Conservation (phyloP, 2,113 vertebrate species). For the Isurus oxyrinchus region DNA sequence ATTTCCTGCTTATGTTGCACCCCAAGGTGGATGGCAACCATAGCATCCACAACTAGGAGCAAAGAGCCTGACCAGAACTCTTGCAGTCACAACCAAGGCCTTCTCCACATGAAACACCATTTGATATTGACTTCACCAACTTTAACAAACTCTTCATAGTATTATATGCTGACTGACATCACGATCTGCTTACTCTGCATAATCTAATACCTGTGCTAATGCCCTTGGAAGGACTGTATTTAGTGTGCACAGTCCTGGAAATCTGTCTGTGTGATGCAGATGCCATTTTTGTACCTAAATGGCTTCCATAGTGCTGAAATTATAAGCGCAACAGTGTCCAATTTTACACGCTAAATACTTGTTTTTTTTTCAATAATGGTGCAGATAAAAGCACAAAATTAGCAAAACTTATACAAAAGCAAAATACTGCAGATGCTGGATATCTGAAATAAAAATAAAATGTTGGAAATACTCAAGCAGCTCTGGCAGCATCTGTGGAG, state of each 20-base stretch:
- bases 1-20: too few relatives aligned
- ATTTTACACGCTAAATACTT: not conserved
- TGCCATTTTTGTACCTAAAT: too few relatives aligned
- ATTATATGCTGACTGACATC: not conserved
- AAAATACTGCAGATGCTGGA: not conserved
- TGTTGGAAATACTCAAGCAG: not conserved
- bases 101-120: too few relatives aligned
- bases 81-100: too few relatives aligned
- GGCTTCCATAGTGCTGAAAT: not conserved
- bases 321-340: not conserved
- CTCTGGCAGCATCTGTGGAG: not conserved
- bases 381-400: not conserved
- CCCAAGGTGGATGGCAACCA: too few relatives aligned
- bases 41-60: too few relatives aligned
- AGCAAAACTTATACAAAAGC: not conserved
- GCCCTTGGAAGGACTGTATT: not conserved
- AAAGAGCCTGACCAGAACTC: too few relatives aligned
- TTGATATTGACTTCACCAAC: too few relatives aligned
- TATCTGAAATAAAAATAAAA: not conserved
- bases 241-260: not conserved
- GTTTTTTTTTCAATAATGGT: not conserved
- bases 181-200: not conserved
- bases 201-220: not conserved
- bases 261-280: too few relatives aligned
- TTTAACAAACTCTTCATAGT: too few relatives aligned